Evolutionary conservation across 1,140 invertebrate genomes (phyloP).

Genomic region (Drosophila busckii): DNA sequence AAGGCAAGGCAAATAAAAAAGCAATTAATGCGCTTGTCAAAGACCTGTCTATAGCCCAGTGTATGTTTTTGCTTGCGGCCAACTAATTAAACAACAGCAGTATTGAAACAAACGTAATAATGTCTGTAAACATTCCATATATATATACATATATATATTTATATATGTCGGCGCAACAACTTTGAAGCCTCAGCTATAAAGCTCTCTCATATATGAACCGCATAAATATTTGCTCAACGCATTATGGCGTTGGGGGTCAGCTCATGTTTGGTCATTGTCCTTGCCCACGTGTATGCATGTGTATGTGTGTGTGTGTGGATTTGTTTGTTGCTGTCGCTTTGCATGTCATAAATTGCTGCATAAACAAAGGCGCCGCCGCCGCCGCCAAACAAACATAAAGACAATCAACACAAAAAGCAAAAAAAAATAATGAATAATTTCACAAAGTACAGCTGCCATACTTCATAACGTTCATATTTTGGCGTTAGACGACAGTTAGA

Average conservation of each 20-base stretch:
- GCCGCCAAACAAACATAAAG: neutral
- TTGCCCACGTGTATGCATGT: slow-evolving; percentile 19
- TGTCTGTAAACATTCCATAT: no score
- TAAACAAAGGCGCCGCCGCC: slow-evolving; percentile 44
- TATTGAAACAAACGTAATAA: no score
- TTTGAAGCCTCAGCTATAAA: no score
- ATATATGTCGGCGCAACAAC: neutral
- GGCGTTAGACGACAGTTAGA: no score
- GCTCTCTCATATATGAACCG: no score
- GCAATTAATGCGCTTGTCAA: slow-evolving; percentile 53
- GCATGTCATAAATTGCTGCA: slow-evolving; percentile 56
- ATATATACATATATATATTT: no score
- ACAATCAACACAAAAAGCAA: neutral
- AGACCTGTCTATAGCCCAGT: slow-evolving; percentile 6
- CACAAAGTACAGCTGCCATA: no score
- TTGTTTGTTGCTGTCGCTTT: slow-evolving; percentile 47
- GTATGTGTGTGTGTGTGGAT: slow-evolving; percentile 17
- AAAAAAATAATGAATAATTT: neutral
- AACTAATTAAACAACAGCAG: slow-evolving; percentile 50
- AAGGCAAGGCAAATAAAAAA: slow-evolving; percentile 45
- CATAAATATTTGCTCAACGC: slow-evolving; percentile 51
- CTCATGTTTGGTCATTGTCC: slow-evolving; percentile 38
- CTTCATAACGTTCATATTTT: no score
- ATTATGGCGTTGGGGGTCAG: slow-evolving; percentile 34
- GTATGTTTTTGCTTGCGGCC: slow-evolving; percentile 3